Evolutionary conservation across 2,888 invertebrate species (phyloP), one percentile per base, ranked within the genome.

Genomic region (Thera obeliscata): DNA sequence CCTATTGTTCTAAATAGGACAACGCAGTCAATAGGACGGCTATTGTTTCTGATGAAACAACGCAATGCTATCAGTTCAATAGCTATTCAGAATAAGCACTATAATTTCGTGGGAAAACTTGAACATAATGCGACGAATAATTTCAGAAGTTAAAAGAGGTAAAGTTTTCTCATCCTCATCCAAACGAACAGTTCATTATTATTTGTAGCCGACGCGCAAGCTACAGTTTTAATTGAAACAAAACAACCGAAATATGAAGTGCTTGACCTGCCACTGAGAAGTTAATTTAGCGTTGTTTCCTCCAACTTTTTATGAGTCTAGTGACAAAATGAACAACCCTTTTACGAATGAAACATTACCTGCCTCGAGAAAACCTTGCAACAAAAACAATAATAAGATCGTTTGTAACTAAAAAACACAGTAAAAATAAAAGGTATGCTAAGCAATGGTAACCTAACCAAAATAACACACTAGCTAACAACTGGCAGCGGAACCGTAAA

Each of bases 191-290:
- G 84, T 87, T 85, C 81, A 80, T 89, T 87, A 90, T 90, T 90
- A 88, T 90, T 89, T 89, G 87, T 87, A 81, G 77, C 81, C 80
- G 77, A 78, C 82, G 73, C 73, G 78, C 82, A 81, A 81, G 79
- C 78, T 80, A 77, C 81, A 77, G 83, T 87, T 88, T 87, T 88
- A 89, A 90, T 88, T 88, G 84, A 87, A 89, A 88, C 83, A 84
- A 84, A 88, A 87, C 85, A 85, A 87, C 80, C 80, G 78, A 82
- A 87, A 86, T 83, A 81, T 80, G 75, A 81, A 83, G 81, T 78
- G 74, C 83, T 87, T 86, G 85, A 87, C 86, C 87, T 78, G 79
- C 76, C 78, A 81, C 79, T 7, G 69, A 69, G 63, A 69, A 81
- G 80, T 80, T 83, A 82, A 81, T 83, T 84, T 82, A 78, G 71